Conservation (phyloP, 1,140 invertebrate genomes). For the Heliothis virescens region DNA sequence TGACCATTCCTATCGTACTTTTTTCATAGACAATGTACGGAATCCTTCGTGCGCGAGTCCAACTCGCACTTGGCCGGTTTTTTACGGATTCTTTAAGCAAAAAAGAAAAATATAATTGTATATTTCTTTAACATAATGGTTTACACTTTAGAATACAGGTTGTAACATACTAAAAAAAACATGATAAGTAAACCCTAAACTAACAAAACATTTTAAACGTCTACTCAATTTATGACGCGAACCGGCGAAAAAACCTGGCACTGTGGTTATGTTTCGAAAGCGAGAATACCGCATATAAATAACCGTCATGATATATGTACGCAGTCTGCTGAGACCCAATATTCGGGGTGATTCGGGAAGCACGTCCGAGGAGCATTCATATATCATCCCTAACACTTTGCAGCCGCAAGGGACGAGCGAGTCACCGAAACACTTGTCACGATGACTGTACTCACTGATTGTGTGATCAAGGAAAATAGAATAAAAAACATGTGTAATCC, state of each 20-base stretch:
- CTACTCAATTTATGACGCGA: slow-evolving; percentile 6
- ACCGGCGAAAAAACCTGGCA: slow-evolving; percentile 7
- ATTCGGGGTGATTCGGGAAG: slow-evolving; percentile 57
- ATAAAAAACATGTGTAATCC: slow-evolving; percentile 30
- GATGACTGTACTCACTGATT: slow-evolving; percentile 26
- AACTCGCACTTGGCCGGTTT: too few species aligned
- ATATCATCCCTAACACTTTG: slow-evolving; percentile 46
- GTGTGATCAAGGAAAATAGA: slow-evolving; percentile 23
- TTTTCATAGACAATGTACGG: too few species aligned
- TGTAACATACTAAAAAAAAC: too few species aligned
- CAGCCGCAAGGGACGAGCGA: slow-evolving; percentile 45
- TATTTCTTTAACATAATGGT: too few species aligned
- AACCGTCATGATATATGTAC: slow-evolving; percentile 55
- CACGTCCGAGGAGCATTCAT: slow-evolving; percentile 52
- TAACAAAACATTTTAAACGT: too few species aligned
- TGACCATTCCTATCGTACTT: too few species aligned
- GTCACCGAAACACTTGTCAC: slow-evolving; percentile 36
- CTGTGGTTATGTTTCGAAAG: slow-evolving; percentile 38
- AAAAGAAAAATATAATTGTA: too few species aligned
- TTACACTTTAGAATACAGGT: too few species aligned
- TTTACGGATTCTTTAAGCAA: too few species aligned
- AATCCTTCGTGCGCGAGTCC: too few species aligned
- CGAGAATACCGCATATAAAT: slow-evolving; percentile 53
- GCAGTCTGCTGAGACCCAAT: slow-evolving; percentile 58
- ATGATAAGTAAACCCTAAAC: too few species aligned